Percentiles rank a stretch among this genome's conserved stretches.
phyloP scores from a whole-genome alignment of 1,140 invertebrate genomes.

The Globodera ellingtonae region DNA sequence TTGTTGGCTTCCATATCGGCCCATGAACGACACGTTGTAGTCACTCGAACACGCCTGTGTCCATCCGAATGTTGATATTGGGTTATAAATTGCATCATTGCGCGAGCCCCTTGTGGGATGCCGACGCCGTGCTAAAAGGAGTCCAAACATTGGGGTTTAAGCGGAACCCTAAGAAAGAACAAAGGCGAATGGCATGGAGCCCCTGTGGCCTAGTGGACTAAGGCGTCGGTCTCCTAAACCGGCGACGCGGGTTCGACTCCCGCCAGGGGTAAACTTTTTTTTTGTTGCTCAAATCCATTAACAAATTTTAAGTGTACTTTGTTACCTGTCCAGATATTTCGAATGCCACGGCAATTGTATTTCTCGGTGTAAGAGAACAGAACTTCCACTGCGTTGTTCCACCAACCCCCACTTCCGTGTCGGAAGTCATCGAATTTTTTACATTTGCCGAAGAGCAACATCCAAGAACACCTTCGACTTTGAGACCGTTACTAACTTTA shows the following conservation, averaged over 20 bases:
- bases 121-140: slow-evolving; percentile 78
- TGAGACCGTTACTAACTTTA: slow-evolving; percentile 71
- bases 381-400: slow-evolving; percentile 98
- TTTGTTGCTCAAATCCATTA: neutral
- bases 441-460: slow-evolving; percentile 76
- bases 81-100: slow-evolving; percentile 96
- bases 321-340: slow-evolving; percentile 86
- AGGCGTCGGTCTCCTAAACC: slow-evolving; percentile 69
- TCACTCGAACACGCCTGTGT: slow-evolving; percentile 88
- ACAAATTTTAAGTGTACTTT: no score
- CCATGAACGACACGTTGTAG: slow-evolving; percentile 91
- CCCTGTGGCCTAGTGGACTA: slow-evolving; percentile 68
- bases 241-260: slow-evolving; percentile 31
- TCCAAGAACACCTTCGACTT: slow-evolving; percentile 89
- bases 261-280: slow-evolving; percentile 27
- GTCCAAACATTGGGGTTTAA: slow-evolving; percentile 66
- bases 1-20: slow-evolving; percentile 67
- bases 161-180: neutral
- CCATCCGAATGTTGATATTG: slow-evolving; percentile 98
- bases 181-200: neutral
- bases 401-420: slow-evolving; percentile 93
- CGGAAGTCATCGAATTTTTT: slow-evolving; percentile 76
- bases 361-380: slow-evolving; percentile 87
- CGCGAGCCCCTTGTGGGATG: slow-evolving; percentile 89
- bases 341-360: slow-evolving; percentile 91